Percentiles rank a stretch among this genome's conserved stretches.
Conservation (phyloP, 2,797 vertebrate species). For the Sus cebifrons region DNA sequence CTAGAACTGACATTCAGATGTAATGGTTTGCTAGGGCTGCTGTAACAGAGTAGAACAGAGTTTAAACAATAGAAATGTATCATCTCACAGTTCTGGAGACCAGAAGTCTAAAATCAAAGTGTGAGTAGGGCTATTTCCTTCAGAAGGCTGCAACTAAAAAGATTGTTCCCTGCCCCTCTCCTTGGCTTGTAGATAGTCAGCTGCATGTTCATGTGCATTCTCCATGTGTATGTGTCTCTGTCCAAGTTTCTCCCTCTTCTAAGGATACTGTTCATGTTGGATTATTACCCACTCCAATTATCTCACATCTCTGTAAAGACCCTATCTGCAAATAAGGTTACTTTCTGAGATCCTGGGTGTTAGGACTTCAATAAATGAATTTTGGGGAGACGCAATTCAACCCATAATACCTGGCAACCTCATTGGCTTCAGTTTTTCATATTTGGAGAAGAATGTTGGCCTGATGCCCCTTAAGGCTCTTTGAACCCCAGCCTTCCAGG, state of each 20-base stretch:
- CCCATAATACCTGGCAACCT: background rate
- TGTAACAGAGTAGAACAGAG: background rate
- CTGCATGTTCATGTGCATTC: background rate
- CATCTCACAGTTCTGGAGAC: background rate
- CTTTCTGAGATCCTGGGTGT: background rate
- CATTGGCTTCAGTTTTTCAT: conserved; percentile 50
- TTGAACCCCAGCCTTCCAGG: conserved; percentile 64
- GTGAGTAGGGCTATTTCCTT: background rate
- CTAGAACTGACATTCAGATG: background rate
- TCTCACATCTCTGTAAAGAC: background rate
- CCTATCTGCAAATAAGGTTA: background rate
- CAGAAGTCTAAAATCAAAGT: background rate
- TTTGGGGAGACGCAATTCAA: conserved; percentile 27
- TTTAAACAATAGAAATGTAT: background rate
- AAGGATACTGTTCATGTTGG: background rate
- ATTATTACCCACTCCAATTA: background rate
- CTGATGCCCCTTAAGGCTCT: background rate
- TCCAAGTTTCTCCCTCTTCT: background rate
- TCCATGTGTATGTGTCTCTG: background rate
- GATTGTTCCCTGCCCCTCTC: background rate
- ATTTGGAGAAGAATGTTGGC: background rate
- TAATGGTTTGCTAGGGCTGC: background rate
- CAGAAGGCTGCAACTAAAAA: background rate
- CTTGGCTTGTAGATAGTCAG: rapidly evolving
- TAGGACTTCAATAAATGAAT: background rate